Evolutionary conservation across 2,113 vertebrate species (phyloP).

Genomic region (Turdus rufiventris): DNA sequence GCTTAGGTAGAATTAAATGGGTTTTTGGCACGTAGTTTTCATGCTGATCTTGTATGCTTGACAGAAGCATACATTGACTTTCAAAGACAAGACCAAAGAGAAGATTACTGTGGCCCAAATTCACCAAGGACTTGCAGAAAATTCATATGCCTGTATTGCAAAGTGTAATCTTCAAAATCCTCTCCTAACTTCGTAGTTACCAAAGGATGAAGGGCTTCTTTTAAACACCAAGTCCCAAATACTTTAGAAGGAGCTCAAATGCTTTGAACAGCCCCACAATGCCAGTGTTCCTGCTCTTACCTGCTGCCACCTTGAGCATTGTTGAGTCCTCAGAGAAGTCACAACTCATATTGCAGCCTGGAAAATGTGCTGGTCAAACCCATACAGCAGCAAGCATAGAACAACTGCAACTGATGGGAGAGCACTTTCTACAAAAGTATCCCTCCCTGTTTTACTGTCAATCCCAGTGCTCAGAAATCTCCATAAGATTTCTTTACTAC

Average conservation of each 20-base stretch:
- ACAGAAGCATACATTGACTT: neutral
- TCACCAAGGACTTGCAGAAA: neutral
- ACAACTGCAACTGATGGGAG: fast-evolving
- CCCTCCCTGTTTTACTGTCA: neutral
- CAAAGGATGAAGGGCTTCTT: neutral
- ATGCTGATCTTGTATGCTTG: neutral
- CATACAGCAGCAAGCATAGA: neutral
- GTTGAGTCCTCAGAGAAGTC: neutral
- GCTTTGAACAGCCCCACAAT: neutral
- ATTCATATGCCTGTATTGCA: neutral
- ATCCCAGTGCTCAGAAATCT: neutral
- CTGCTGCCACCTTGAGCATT: neutral
- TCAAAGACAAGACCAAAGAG: neutral
- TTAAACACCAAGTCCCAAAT: neutral
- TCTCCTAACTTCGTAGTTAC: neutral
- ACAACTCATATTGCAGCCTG: fast-evolving
- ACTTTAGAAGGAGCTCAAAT: fast-evolving
- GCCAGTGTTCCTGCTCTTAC: neutral
- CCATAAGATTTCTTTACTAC: neutral
- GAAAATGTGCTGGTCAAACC: fast-evolving
- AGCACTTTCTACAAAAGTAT: neutral
- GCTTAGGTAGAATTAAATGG: neutral
- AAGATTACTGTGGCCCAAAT: neutral
- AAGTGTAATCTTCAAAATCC: neutral
- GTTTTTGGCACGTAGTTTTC: neutral